Conservation (phyloP, 2,113 vertebrate species). For the Calidris pygmaea region DNA sequence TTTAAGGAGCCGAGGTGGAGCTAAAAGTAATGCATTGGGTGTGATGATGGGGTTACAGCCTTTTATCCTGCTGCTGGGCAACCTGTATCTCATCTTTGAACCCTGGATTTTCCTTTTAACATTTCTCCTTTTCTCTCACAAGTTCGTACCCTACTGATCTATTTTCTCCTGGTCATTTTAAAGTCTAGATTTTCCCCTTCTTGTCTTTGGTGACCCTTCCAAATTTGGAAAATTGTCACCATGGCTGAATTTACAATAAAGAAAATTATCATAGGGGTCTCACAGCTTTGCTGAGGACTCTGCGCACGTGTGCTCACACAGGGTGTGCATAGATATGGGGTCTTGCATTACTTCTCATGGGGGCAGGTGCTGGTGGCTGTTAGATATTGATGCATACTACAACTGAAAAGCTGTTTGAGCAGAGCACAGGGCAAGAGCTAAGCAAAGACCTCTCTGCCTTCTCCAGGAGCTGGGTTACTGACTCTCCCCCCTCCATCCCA, state of each 20-base stretch:
- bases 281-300: background rate
- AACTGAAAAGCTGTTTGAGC: background rate
- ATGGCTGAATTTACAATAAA: background rate
- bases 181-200: background rate
- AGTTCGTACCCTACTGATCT: too few species aligned
- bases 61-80: background rate
- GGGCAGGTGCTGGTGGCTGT: background rate
- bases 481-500: background rate
- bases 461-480: background rate
- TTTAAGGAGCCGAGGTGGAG: background rate
- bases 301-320: accelerated
- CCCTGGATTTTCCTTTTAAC: background rate
- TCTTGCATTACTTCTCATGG: background rate
- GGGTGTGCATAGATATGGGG: background rate
- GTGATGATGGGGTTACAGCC: background rate
- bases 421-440: background rate
- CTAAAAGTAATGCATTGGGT: background rate
- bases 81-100: background rate
- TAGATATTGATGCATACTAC: background rate
- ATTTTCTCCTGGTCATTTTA: background rate
- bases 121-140: background rate
- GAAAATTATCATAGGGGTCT: background rate
- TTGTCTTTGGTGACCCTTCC: background rate
- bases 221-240: background rate
- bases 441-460: background rate